A percentile compares a stretch with the other conserved stretches of the same genome.
Conservation (phyloP, 2,797 vertebrate species). For the Microctenopoma steveboyesi region DNA sequence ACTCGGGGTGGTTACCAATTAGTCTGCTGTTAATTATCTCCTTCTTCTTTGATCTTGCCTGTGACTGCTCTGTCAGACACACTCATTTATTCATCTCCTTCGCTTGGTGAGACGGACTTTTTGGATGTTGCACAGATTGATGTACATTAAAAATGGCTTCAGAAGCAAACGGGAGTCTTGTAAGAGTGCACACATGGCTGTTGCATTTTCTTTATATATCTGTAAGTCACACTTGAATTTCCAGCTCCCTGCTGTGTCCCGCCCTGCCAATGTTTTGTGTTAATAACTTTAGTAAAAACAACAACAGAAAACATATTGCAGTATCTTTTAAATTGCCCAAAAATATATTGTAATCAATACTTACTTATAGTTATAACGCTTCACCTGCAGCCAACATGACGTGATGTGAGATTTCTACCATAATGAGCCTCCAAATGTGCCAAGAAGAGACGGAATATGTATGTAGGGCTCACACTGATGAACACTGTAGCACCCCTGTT, state of each 20-base stretch:
- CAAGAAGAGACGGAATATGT: slow-evolving; percentile 58
- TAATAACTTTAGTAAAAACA: slow-evolving; percentile 10
- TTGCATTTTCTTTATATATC: slow-evolving; percentile 61
- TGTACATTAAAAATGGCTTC: slow-evolving; percentile 81
- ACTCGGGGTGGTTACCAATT: slow-evolving; percentile 87
- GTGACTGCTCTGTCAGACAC: slow-evolving; percentile 83
- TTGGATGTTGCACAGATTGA: slow-evolving; percentile 82
- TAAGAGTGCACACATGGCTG: slow-evolving; percentile 64
- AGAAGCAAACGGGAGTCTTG: slow-evolving; percentile 75
- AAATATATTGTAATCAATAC: slow-evolving; percentile 47
- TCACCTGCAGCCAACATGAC: slow-evolving; percentile 36
- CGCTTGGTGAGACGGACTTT: slow-evolving; percentile 78
- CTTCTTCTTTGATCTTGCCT: slow-evolving; percentile 84
- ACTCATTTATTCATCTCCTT: slow-evolving; percentile 85
- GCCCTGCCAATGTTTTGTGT: slow-evolving; percentile 37
- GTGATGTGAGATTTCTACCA: slow-evolving; percentile 54
- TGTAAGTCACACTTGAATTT: slow-evolving; percentile 51
- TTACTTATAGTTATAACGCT: slow-evolving; percentile 40
- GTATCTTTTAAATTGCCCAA: slow-evolving; percentile 32
- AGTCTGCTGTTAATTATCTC: slow-evolving; percentile 88
- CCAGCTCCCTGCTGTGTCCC: slow-evolving; percentile 54
- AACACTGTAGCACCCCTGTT: slow-evolving; percentile 59
- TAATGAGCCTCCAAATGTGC: slow-evolving; percentile 41
- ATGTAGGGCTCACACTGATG: slow-evolving; percentile 63
- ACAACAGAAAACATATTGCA: slow-evolving; percentile 7